These are phyloP conservation scores for Seladonia tumulorum DNA, from an alignment of 2,888 invertebrate species.

Conservation along the genomic window DNA sequence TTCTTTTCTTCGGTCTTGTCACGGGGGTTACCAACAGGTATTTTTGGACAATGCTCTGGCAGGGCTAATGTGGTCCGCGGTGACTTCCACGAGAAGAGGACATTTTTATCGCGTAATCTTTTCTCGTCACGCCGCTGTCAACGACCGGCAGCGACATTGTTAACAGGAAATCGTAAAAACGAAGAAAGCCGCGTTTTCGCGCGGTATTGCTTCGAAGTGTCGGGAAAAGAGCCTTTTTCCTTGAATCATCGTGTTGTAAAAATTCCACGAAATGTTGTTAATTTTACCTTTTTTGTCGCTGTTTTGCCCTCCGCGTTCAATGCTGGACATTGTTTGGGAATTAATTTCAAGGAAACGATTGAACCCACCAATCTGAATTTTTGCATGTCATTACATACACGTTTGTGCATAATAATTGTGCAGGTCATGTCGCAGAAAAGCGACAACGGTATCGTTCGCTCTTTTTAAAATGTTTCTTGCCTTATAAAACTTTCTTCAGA, in stretches of 20 bases:
- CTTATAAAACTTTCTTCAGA: not conserved
- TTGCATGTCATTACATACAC: too few relatives aligned
- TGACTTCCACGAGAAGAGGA: slow-evolving; percentile 16
- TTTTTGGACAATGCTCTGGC: slow-evolving; percentile 37
- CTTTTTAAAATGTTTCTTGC: not conserved
- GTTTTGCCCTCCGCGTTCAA: too few relatives aligned
- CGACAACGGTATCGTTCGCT: not conserved
- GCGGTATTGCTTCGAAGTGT: not conserved
- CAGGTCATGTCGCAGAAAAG: not conserved
- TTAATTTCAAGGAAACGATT: not conserved
- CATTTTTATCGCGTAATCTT: slow-evolving; percentile 25
- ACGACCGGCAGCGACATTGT: slow-evolving; percentile 1
- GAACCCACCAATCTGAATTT: not conserved
- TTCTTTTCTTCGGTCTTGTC: slow-evolving; percentile 26
- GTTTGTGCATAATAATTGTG: not conserved
- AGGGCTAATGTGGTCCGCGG: not conserved
- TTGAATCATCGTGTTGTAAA: not conserved
- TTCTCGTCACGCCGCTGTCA: slow-evolving; percentile 9
- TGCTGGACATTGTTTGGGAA: not conserved
- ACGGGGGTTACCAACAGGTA: slow-evolving; percentile 33
- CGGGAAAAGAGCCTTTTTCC: not conserved
- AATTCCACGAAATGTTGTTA: not conserved
- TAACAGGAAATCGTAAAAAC: not conserved
- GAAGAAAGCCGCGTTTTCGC: not conserved
- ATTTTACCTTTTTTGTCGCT: not conserved